Conservation (phyloP, 1,140 invertebrate species). For the Drosophila eugracilis region DNA sequence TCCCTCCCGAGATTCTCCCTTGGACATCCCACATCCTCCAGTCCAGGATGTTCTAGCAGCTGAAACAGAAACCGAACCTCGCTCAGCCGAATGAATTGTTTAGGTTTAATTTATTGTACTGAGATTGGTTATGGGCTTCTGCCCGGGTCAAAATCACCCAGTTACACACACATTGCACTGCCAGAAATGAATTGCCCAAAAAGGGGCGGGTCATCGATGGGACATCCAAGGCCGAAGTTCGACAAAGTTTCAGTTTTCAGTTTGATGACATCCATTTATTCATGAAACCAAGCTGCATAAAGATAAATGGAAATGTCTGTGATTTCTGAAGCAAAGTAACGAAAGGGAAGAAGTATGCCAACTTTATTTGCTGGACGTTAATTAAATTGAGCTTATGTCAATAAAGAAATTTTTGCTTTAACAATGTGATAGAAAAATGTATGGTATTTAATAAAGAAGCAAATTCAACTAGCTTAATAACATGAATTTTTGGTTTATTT, state of each 20-base stretch:
- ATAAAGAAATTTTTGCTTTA: neutral
- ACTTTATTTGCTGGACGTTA: neutral
- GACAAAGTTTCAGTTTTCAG: conserved; percentile 34
- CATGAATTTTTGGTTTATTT: neutral
- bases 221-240: conserved; percentile 32
- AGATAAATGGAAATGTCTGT: conserved; percentile 27
- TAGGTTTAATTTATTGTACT: conserved; percentile 76
- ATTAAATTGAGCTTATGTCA: conserved; percentile 7
- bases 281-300: conserved; percentile 31
- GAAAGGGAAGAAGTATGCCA: neutral
- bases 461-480: neutral
- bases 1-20: neutral
- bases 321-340: conserved; percentile 14
- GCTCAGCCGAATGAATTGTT: conserved; percentile 67
- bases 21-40: neutral
- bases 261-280: conserved; percentile 49
- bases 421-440: neutral
- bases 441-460: neutral
- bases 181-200: conserved; percentile 12
- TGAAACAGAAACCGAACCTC: conserved; percentile 44
- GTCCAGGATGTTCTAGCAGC: conserved; percentile 23
- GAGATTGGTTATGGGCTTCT: conserved; percentile 50
- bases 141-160: conserved; percentile 23
- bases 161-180: conserved; percentile 13
- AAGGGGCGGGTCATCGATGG: conserved; percentile 7